Conservation (phyloP, 2,113 vertebrate genomes). For the Leptobrachium leishanense region DNA sequence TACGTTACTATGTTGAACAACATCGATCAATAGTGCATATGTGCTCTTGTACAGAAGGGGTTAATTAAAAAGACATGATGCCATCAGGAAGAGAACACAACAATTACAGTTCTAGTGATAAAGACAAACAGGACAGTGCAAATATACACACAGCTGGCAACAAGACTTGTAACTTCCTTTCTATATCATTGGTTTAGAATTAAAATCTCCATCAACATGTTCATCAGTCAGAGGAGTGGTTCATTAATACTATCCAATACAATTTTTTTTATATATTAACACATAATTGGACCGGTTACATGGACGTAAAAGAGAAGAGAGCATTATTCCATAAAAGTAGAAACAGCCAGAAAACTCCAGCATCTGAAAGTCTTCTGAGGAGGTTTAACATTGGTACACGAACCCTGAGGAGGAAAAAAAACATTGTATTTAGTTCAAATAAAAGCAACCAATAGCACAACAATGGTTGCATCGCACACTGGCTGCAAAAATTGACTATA, state of each 20-base stretch:
- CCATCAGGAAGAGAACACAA: not conserved
- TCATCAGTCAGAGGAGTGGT: slow-evolving; percentile 1
- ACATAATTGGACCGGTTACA: slow-evolving; percentile 34
- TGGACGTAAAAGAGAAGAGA: slow-evolving; percentile 4
- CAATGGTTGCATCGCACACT: no score
- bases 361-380: not conserved
- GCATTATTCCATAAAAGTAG: not conserved
- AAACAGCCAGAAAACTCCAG: not conserved
- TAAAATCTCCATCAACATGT: slow-evolving; percentile 13
- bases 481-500: no score
- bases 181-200: not conserved
- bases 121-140: slow-evolving; percentile 8
- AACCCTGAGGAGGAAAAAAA: not conserved
- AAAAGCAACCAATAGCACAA: no score
- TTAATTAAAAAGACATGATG: no score
- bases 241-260: not conserved
- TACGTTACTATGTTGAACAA: not conserved
- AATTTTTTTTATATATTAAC: slow-evolving; percentile 15
- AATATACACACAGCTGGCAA: not conserved
- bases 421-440: no score
- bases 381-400: slow-evolving; percentile 12
- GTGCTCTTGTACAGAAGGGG: not conserved
- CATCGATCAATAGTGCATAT: not conserved
- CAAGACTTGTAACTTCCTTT: slow-evolving; percentile 1
- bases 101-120: slow-evolving; percentile 9